phyloP scores from a whole-genome alignment of 2,797 vertebrate genomes.

The Danio tinwini region DNA sequence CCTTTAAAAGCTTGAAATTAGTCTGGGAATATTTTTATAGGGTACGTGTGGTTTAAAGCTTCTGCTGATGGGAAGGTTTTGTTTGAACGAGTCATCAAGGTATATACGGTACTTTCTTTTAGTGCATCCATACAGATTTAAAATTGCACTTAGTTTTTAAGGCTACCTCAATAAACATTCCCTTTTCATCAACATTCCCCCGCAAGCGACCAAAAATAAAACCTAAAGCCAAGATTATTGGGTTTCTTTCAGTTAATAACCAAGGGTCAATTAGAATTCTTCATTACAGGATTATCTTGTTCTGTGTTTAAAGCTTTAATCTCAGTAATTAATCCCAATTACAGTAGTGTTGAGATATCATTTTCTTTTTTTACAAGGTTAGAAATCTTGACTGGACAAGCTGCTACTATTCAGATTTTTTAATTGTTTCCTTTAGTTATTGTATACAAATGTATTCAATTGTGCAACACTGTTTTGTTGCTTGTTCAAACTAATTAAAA shows the following conservation, averaged over 20 bases:
- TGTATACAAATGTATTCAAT: too few species aligned
- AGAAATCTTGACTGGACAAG: too few species aligned
- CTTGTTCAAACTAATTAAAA: too few species aligned
- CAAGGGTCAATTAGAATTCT: background rate
- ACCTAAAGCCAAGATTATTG: background rate
- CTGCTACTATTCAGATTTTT: too few species aligned
- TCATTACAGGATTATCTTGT: background rate
- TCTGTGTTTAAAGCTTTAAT: background rate
- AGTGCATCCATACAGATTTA: slow-evolving; percentile 15
- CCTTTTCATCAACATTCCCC: background rate
- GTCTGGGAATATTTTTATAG: slow-evolving; percentile 56
- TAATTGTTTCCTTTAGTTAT: too few species aligned
- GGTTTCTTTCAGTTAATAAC: background rate
- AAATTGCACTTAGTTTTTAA: slow-evolving; percentile 6
- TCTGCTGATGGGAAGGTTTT: slow-evolving; percentile 55
- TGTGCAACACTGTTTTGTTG: too few species aligned
- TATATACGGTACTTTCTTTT: slow-evolving; percentile 11
- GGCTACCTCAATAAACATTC: background rate
- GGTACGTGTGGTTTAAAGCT: slow-evolving; percentile 46
- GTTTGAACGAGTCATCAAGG: slow-evolving; percentile 51
- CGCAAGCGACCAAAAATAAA: background rate
- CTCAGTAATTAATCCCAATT: background rate
- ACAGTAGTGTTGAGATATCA: background rate
- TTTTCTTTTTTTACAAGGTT: too few species aligned
- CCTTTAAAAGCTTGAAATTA: slow-evolving; percentile 51